Base-by-base conservation (phyloP, 2,888 invertebrate genomes). In the Pristionchus exspectatus region DNA sequence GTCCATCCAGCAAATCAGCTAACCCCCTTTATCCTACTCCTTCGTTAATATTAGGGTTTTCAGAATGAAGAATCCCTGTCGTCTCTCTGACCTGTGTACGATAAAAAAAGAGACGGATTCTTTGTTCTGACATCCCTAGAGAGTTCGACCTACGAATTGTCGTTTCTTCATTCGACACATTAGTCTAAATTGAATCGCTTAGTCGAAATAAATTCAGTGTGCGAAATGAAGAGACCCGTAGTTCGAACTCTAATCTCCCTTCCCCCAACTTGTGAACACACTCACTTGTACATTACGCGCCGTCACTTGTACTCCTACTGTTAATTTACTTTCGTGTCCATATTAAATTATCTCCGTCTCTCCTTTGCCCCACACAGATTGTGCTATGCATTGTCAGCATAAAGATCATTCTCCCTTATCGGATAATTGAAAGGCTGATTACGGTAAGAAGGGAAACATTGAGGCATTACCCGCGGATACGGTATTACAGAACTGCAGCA, bases 1-100 rank as follows among this genome's bases (percentile, higher is more conserved):
- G 63, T 90, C 91, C 24, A 90, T 92, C 18, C 92, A 91, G 66
- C 92, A 92, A 85, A 87, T 90, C 33, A 92, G 91, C 87, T 92
- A 90, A 85, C 85, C 18, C 72, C 72, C 33, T 69, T 27, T 16
- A 69, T 21, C 7, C 69, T 7, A 7, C 21, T 33, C 72, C 24
- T 18, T 72, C 72, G 16, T n/a, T 21, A 59, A 18, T 24, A 59
- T 59, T 38, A 38, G 38, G 38, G 38, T 3, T 38, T 2, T 38
- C 38, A 38, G 38, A 38, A 38, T 72, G n/a, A n/a, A 24, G 30
- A 30, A 72, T 72, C 16, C n/a, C 72, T 72, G 4, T n/a, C n/a
- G 24, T 72, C n/a, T n/a, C 30, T 83, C 33, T 33, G 12, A 77
- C 24, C 30, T 14, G 27, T 30, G n/a, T n/a, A n/a, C 38, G 2